Percentiles rank a stretch among this genome's conserved stretches.
Evolutionary conservation across 2,797 vertebrate species (phyloP).

Genomic region (Protosalanx chinensis): DNA sequence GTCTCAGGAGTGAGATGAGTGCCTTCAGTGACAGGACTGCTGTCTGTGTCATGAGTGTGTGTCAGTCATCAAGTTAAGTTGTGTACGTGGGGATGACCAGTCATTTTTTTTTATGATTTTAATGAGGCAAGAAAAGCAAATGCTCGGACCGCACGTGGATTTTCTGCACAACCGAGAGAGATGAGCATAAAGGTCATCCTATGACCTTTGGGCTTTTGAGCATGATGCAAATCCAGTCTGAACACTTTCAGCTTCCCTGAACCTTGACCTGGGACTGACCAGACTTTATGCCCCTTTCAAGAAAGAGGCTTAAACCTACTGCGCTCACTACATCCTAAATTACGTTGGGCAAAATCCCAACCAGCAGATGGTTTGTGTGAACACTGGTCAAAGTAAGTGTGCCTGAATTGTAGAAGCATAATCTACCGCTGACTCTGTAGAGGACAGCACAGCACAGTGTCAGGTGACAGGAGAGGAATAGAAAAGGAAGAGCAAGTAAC

Average conservation of each 20-base stretch:
- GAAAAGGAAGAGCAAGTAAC: slow-evolving; percentile 55
- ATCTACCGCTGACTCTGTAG: background rate
- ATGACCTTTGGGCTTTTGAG: too few species aligned
- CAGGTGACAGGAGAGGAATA: slow-evolving; percentile 60
- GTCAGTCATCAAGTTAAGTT: slow-evolving; percentile 8
- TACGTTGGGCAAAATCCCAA: background rate
- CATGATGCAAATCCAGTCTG: background rate
- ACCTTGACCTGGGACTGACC: background rate
- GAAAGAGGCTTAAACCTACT: background rate
- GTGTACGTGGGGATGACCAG: background rate
- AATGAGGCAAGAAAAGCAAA: slow-evolving; percentile 11
- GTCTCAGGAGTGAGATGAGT: slow-evolving; percentile 60
- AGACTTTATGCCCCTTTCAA: background rate
- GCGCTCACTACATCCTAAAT: background rate
- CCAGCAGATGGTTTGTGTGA: slow-evolving; percentile 1
- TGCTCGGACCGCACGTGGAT: too few species aligned
- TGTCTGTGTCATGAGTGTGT: background rate
- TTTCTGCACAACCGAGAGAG: background rate
- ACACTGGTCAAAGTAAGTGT: background rate
- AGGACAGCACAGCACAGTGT: slow-evolving; percentile 39
- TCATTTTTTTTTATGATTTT: slow-evolving; percentile 11
- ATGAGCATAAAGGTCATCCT: background rate
- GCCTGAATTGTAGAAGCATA: background rate
- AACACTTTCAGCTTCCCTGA: background rate
- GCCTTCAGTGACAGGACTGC: slow-evolving; percentile 48